A percentile compares a stretch with the other conserved stretches of the same genome.
These are phyloP conservation scores for Ploceus nigricollis DNA, from an alignment of 2,113 vertebrate genomes.

Conservation along the genomic window DNA sequence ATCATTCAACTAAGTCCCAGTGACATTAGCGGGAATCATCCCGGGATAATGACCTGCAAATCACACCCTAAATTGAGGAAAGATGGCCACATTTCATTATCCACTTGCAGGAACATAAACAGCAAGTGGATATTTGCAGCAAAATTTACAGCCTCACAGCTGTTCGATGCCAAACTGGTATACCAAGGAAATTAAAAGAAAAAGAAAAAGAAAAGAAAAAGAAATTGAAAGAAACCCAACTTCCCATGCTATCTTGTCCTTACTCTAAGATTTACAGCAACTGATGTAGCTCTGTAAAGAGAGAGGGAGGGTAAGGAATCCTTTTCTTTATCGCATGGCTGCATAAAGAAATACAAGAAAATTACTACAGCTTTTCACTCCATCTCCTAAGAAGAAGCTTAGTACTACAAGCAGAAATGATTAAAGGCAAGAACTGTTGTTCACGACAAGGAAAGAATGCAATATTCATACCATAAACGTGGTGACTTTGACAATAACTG, in stretches of 20 bases:
- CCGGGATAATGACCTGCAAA: neutral
- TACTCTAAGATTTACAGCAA: neutral
- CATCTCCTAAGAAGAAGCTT: neutral
- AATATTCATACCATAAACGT: neutral
- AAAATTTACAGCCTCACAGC: neutral
- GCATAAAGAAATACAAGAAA: neutral
- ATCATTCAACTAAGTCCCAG: neutral
- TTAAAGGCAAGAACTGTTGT: neutral
- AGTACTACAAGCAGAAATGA: accelerated
- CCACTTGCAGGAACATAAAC: neutral
- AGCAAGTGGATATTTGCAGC: too few relatives aligned
- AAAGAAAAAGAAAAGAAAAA: neutral
- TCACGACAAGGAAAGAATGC: accelerated
- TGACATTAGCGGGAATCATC: neutral
- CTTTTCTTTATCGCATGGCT: neutral
- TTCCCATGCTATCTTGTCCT: neutral
- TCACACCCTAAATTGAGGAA: neutral
- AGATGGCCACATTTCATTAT: neutral
- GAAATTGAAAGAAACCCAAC: accelerated
- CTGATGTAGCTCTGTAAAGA: neutral
- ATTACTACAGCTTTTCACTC: neutral
- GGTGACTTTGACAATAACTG: neutral
- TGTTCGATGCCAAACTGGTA: neutral
- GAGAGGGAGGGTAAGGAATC: neutral
- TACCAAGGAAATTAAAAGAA: neutral